phyloP scores from a whole-genome alignment of 2,113 vertebrate species.

The Sylvietta virens region DNA sequence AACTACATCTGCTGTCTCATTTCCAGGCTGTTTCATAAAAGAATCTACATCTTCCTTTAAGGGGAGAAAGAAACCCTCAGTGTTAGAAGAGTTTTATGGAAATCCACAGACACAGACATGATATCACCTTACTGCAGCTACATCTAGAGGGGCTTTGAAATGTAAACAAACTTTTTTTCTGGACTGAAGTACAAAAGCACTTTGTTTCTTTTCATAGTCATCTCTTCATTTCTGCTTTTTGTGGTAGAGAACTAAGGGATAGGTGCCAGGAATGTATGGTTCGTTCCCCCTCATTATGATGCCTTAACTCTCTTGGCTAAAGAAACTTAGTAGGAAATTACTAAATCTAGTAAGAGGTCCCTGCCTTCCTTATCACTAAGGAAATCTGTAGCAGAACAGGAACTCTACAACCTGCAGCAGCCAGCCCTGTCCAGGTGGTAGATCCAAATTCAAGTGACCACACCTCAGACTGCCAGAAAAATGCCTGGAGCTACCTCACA shows the following conservation, averaged over 20 bases:
- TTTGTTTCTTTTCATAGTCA: background rate
- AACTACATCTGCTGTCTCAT: constrained; percentile 89
- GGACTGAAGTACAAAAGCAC: background rate
- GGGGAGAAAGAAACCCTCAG: constrained; percentile 34
- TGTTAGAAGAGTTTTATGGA: constrained; percentile 12
- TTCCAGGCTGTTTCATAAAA: constrained; percentile 95
- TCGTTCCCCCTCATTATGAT: background rate
- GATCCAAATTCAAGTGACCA: background rate
- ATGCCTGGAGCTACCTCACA: background rate
- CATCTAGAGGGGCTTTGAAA: background rate
- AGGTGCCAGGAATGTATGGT: background rate
- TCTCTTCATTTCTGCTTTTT: background rate
- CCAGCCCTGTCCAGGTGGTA: background rate
- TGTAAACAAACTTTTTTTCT: background rate
- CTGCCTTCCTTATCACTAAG: background rate
- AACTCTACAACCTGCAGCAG: background rate
- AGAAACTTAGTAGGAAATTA: background rate
- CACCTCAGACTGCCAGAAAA: background rate
- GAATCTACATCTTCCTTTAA: constrained; percentile 95
- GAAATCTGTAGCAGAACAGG: background rate
- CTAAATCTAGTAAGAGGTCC: background rate
- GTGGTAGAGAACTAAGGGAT: background rate
- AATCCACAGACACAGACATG: background rate
- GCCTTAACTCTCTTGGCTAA: background rate
- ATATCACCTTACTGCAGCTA: background rate